These are phyloP conservation scores for Plebejus melissa DNA, from an alignment of 2,888 invertebrate species.

Conservation along the genomic window DNA sequence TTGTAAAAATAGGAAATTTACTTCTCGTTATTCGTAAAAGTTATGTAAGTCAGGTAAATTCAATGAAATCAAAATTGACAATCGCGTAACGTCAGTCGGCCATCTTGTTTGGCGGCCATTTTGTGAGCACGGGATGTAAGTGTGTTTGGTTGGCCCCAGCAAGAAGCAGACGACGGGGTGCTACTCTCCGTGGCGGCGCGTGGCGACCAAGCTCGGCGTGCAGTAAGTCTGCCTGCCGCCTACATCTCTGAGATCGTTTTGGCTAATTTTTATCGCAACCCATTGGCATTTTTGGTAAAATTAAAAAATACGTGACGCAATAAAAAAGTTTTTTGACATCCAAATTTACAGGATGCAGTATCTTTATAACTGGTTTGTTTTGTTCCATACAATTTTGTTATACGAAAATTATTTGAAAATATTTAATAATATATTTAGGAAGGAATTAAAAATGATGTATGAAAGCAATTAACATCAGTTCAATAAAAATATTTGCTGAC, in stretches of 20 bases:
- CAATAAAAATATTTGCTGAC: no score
- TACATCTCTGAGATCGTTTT: slow-evolving; percentile 30
- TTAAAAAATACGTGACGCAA: no score
- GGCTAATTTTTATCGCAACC: slow-evolving; percentile 37
- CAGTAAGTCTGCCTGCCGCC: slow-evolving; percentile 84
- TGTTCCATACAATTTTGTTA: no score
- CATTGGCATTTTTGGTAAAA: neutral
- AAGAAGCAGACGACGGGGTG: slow-evolving; percentile 84
- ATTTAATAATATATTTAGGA: no score
- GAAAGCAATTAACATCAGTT: no score
- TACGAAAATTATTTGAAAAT: no score
- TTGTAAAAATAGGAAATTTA: neutral
- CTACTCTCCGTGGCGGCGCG: slow-evolving; percentile 96
- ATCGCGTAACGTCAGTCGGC: neutral
- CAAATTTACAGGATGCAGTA: no score
- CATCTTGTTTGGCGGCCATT: slow-evolving; percentile 29
- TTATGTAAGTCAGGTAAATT: neutral
- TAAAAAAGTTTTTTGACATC: no score
- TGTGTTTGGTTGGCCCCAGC: slow-evolving; percentile 66
- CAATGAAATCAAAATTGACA: neutral
- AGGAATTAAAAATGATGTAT: no score
- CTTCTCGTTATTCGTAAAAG: neutral
- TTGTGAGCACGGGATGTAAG: slow-evolving; percentile 30
- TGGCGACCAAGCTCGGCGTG: slow-evolving; percentile 96
- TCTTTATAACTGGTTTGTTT: no score